phyloP scores from a whole-genome alignment of 2,888 invertebrate species.

The Drosophila meridiana region DNA sequence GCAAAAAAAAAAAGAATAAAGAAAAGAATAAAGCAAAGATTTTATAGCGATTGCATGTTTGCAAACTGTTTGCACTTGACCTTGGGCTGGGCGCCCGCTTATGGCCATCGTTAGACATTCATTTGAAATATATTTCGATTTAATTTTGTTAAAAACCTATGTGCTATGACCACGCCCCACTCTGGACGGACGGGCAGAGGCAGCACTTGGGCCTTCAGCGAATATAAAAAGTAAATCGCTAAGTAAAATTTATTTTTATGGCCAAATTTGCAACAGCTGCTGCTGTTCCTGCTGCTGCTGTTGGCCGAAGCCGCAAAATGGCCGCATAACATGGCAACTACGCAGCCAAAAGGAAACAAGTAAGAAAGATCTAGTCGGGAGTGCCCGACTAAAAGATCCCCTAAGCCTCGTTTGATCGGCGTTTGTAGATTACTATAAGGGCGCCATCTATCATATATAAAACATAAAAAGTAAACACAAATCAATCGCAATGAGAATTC shows the following conservation, averaged over 20 bases:
- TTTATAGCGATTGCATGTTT: constrained; percentile 4
- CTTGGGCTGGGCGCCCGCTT: constrained; percentile 26
- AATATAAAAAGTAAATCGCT: constrained; percentile 60
- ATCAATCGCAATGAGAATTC: too few relatives aligned
- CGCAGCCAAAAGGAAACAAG: constrained; percentile 3
- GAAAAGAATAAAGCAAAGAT: background rate
- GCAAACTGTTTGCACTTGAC: constrained; percentile 37
- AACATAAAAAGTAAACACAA: too few relatives aligned
- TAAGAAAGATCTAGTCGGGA: too few relatives aligned
- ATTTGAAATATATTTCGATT: constrained; percentile 50
- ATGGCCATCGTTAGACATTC: constrained; percentile 30
- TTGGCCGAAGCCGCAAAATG: constrained; percentile 57
- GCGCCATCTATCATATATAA: too few relatives aligned
- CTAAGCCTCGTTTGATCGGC: too few relatives aligned
- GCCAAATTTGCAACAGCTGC: constrained; percentile 71
- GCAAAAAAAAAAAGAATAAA: too few relatives aligned
- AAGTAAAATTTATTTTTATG: constrained; percentile 73
- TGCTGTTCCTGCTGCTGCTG: constrained; percentile 60
- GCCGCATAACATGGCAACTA: constrained; percentile 64
- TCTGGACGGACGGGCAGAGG: constrained; percentile 14
- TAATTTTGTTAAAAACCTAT: constrained; percentile 66
- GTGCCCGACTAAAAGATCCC: too few relatives aligned
- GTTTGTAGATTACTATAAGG: too few relatives aligned
- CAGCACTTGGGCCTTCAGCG: constrained; percentile 15
- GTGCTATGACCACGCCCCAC: constrained; percentile 1